phyloP scores from a whole-genome alignment of 2,797 vertebrate genomes.

The Heliangelus exortis region DNA sequence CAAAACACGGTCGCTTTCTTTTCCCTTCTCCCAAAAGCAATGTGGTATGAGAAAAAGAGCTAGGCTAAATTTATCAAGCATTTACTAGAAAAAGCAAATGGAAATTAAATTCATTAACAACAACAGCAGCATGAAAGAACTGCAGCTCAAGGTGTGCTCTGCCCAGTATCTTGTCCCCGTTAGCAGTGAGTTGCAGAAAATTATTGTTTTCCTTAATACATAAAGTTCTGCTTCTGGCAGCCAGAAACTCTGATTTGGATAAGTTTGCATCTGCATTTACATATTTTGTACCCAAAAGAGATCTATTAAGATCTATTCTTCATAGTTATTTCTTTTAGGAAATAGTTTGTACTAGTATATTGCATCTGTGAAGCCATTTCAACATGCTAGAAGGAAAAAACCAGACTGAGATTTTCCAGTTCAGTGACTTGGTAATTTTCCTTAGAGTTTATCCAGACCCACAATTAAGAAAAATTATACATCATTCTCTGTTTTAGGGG shows the following conservation, averaged over 20 bases:
- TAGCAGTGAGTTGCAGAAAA: background rate
- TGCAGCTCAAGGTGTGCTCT: background rate
- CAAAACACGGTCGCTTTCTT: accelerated
- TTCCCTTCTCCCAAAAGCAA: background rate
- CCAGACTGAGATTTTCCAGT: background rate
- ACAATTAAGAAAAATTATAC: slow-evolving; percentile 13
- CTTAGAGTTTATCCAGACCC: background rate
- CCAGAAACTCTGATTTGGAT: background rate
- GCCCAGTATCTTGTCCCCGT: background rate
- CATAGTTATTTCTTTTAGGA: background rate
- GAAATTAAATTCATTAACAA: background rate
- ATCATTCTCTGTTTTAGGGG: background rate
- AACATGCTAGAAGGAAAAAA: background rate
- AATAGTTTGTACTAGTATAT: background rate
- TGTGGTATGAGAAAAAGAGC: background rate
- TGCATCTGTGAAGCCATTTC: background rate
- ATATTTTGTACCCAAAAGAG: slow-evolving; percentile 8
- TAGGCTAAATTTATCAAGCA: background rate
- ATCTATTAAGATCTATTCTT: background rate
- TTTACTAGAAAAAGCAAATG: background rate
- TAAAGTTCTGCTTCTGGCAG: background rate
- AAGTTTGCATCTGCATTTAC: background rate
- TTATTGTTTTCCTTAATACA: background rate
- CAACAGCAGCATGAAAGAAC: background rate
- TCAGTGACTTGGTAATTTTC: background rate